phyloP scores from a whole-genome alignment of 2,113 vertebrate species.

The Syngnathus floridae region DNA sequence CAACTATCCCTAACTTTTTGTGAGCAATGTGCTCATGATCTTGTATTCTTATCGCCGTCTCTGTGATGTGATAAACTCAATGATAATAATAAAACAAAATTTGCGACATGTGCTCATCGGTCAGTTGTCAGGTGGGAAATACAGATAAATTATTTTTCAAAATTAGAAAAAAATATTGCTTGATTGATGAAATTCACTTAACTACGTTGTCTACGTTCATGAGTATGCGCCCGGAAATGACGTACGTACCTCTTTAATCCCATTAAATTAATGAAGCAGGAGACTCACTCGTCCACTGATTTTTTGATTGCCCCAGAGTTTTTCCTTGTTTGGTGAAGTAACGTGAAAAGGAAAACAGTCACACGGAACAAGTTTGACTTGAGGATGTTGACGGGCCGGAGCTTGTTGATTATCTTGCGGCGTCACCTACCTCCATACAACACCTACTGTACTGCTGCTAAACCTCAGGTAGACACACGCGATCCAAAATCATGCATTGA shows the following conservation, averaged over 20 bases:
- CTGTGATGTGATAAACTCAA: conserved; percentile 2
- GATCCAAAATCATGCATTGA: background rate
- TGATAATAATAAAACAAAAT: background rate
- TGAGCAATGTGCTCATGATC: background rate
- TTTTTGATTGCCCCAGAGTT: background rate
- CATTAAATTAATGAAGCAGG: background rate
- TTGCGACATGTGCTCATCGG: conserved; percentile 7
- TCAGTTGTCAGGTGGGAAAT: too few species aligned
- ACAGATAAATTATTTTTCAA: too few species aligned
- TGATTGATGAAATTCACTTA: too few species aligned
- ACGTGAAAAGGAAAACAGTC: background rate
- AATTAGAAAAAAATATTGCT: too few species aligned
- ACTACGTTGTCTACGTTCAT: background rate
- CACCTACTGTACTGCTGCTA: background rate
- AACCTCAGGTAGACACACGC: background rate
- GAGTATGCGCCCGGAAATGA: background rate
- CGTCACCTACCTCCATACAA: background rate
- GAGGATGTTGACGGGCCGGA: background rate
- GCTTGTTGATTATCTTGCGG: background rate
- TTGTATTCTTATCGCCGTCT: conserved; percentile 1
- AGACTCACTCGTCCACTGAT: background rate
- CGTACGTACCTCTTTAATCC: background rate
- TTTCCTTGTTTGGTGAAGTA: background rate
- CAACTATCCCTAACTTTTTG: background rate
- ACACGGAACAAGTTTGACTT: background rate